Conservation (phyloP, 2,113 vertebrate genomes). For the Todiramphus chloris region DNA sequence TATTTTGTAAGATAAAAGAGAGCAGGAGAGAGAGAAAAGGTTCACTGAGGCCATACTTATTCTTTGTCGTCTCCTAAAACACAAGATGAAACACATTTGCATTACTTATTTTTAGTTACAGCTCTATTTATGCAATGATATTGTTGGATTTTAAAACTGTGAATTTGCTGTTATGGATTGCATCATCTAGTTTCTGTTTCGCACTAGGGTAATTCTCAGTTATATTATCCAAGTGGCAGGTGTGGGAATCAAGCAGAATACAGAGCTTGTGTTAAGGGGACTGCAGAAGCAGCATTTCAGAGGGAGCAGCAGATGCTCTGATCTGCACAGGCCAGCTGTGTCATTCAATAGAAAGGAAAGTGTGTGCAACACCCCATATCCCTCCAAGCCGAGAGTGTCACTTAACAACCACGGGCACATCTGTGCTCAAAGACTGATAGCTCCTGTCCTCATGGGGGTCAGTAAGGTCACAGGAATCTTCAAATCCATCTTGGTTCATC, state of each 20-base stretch:
- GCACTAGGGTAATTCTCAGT: constrained; percentile 1
- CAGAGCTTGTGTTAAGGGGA: not conserved
- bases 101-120: not conserved
- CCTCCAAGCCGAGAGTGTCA: not conserved
- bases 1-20: not conserved
- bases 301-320: constrained; percentile 40
- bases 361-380: not conserved
- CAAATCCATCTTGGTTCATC: not conserved
- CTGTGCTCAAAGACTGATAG: not conserved
- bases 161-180: not conserved
- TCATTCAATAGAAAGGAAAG: not conserved
- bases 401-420: constrained; percentile 1
- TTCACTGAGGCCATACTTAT: not conserved
- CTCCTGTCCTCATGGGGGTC: not conserved
- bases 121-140: not conserved
- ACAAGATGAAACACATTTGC: constrained; percentile 52
- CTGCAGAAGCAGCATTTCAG: not conserved
- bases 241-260: not conserved
- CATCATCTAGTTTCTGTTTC: not conserved
- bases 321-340: constrained; percentile 25
- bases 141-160: not conserved
- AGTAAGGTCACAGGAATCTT: not conserved
- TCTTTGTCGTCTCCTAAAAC: constrained; percentile 22
- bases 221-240: constrained; percentile 9
- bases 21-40: not conserved